These are phyloP conservation scores for Peribatodes rhomboidaria DNA, from an alignment of 2,888 invertebrate genomes.

Conservation along the genomic window DNA sequence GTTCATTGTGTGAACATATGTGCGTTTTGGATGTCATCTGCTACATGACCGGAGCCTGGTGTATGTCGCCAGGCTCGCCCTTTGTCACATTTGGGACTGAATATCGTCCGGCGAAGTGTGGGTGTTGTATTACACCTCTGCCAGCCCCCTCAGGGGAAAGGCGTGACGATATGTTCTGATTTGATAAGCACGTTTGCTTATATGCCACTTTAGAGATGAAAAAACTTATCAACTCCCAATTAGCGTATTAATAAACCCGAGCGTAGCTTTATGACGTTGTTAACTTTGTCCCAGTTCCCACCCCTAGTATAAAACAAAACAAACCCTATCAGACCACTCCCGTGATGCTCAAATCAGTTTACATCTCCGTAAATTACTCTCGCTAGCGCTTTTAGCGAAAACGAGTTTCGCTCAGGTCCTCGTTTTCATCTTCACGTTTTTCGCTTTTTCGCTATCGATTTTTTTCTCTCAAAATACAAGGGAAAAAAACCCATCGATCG, in stretches of 20 bases:
- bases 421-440: constrained; percentile 18
- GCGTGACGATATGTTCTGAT: too few relatives aligned
- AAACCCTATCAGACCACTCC: constrained; percentile 25
- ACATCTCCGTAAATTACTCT: constrained; percentile 37
- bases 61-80: too few relatives aligned
- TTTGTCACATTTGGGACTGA: too few relatives aligned
- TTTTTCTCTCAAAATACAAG: constrained; percentile 21
- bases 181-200: too few relatives aligned
- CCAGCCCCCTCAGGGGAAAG: too few relatives aligned
- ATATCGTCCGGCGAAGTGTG: too few relatives aligned
- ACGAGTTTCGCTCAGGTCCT: constrained; percentile 27
- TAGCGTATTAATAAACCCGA: not conserved
- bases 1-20: too few relatives aligned
- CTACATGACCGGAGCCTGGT: too few relatives aligned
- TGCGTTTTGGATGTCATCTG: too few relatives aligned
- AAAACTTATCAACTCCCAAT: not conserved
- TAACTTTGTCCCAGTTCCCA: not conserved
- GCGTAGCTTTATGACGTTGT: not conserved
- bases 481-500: constrained; percentile 10
- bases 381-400: constrained; percentile 35
- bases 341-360: constrained; percentile 35
- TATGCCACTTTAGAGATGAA: not conserved
- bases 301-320: constrained; percentile 11
- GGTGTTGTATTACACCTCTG: too few relatives aligned
- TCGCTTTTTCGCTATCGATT: constrained; percentile 11